Evolutionary conservation across 1,140 invertebrate species (phyloP).

Genomic region (Brachionus sp.): DNA sequence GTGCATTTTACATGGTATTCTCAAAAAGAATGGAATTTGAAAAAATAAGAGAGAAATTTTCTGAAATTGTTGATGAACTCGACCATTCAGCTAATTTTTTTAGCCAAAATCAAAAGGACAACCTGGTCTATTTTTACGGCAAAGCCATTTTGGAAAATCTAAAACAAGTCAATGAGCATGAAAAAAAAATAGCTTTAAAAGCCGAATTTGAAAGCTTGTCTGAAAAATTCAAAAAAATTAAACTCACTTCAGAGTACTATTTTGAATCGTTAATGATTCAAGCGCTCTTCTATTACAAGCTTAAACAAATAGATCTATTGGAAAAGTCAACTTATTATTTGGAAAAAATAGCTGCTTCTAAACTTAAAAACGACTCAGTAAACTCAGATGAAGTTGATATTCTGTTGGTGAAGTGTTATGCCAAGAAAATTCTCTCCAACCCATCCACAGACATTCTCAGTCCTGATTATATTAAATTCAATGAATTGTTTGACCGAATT

Average conservation of each 20-base stretch:
- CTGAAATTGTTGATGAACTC: background rate
- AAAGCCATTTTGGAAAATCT: background rate
- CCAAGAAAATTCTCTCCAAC: background rate
- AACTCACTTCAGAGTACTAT: constrained; percentile 5
- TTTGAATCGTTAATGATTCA: background rate
- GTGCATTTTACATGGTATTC: background rate
- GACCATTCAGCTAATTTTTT: background rate
- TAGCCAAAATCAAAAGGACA: constrained; percentile 20
- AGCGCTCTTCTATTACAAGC: background rate
- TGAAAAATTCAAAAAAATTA: constrained; percentile 11
- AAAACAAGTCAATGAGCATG: background rate
- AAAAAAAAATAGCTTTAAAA: background rate
- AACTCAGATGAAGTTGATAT: background rate
- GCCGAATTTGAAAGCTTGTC: background rate
- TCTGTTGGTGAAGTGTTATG: constrained; percentile 6
- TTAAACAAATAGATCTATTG: background rate
- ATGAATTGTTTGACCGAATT: constrained; percentile 18
- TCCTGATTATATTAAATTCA: constrained; percentile 12
- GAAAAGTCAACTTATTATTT: constrained; percentile 8
- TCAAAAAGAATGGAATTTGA: background rate
- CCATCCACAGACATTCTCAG: background rate
- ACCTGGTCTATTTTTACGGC: background rate
- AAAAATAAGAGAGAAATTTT: background rate
- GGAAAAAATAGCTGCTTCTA: background rate
- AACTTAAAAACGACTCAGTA: background rate